These are phyloP conservation scores for Agrochola lota DNA, from an alignment of 2,888 invertebrate genomes.

Conservation along the genomic window DNA sequence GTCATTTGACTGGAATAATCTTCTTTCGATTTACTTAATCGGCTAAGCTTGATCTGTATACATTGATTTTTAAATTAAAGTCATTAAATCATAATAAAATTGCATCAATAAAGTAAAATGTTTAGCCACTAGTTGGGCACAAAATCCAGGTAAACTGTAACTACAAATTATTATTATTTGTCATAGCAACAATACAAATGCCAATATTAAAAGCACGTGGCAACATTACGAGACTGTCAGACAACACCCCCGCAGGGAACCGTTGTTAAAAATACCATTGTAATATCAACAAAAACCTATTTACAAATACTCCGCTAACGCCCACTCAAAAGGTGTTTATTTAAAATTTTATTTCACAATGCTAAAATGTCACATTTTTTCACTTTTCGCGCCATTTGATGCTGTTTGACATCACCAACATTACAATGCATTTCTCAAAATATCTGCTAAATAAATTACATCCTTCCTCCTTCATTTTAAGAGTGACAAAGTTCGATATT, in stretches of 20 bases:
- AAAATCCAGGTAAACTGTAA: conserved; percentile 17
- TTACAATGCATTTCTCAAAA: conserved; percentile 60
- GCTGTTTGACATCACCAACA: conserved; percentile 80
- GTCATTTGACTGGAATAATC: conserved; percentile 11
- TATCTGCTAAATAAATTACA: conserved; percentile 62
- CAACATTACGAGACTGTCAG: conserved; percentile 68
- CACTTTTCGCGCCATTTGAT: conserved; percentile 89
- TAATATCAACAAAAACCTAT: conserved; percentile 87
- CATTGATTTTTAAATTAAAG: conserved; percentile 4
- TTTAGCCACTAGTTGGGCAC: conserved; percentile 1
- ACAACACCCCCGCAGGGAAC: conserved; percentile 70
- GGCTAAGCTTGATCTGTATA: conserved; percentile 16
- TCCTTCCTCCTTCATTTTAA: conserved; percentile 69
- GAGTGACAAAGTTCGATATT: conserved; percentile 37
- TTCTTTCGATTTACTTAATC: background rate
- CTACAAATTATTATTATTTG: conserved; percentile 50
- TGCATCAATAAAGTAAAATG: background rate
- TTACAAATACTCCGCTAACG: conserved; percentile 89
- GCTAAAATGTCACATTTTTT: conserved; percentile 86
- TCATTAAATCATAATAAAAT: too few relatives aligned
- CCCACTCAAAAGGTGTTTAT: conserved; percentile 91
- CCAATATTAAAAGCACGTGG: conserved; percentile 73
- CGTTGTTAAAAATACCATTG: conserved; percentile 79
- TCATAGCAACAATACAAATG: conserved; percentile 40
- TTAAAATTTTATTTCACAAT: conserved; percentile 87